Percentiles rank a stretch among this genome's conserved stretches.
phyloP scores from a whole-genome alignment of 2,888 invertebrate species.

The Neoaliturus tenellus region DNA sequence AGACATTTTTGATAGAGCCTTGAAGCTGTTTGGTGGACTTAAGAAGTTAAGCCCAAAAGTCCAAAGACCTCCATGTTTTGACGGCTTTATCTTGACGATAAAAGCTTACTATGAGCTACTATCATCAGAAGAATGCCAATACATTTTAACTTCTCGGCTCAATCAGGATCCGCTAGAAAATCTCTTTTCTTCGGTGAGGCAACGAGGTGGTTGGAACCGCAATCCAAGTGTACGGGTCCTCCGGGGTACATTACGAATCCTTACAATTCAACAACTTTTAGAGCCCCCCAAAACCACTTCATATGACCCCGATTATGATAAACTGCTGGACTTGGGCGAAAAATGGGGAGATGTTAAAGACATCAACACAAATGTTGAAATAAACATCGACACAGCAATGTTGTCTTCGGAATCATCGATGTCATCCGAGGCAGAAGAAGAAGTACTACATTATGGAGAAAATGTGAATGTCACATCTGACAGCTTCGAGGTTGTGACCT shows the following conservation, averaged over 20 bases:
- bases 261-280: neutral
- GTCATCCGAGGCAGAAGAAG: constrained; percentile 34
- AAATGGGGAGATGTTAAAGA: constrained; percentile 18
- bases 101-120: constrained; percentile 63
- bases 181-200: constrained; percentile 63
- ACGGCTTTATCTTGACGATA: constrained; percentile 64
- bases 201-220: constrained; percentile 63
- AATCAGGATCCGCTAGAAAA: constrained; percentile 66
- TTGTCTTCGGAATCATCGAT: constrained; percentile 4
- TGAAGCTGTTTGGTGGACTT: constrained; percentile 46
- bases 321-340: constrained; percentile 42
- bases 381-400: neutral
- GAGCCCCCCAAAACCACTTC: constrained; percentile 38
- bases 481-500: constrained; percentile 2
- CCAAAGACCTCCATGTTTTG: constrained; percentile 65
- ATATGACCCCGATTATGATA: constrained; percentile 51
- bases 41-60: constrained; percentile 51
- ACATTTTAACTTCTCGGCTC: constrained; percentile 25
- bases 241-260: neutral
- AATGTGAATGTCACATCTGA: neutral
- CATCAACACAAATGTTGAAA: neutral
- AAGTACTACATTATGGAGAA: neutral
- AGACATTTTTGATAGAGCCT: constrained; percentile 57
- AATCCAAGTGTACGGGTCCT: constrained; percentile 62
- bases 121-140: constrained; percentile 59